These are phyloP conservation scores for Lynx canadensis DNA, from an alignment of 2,113 vertebrate species.

Conservation along the genomic window DNA sequence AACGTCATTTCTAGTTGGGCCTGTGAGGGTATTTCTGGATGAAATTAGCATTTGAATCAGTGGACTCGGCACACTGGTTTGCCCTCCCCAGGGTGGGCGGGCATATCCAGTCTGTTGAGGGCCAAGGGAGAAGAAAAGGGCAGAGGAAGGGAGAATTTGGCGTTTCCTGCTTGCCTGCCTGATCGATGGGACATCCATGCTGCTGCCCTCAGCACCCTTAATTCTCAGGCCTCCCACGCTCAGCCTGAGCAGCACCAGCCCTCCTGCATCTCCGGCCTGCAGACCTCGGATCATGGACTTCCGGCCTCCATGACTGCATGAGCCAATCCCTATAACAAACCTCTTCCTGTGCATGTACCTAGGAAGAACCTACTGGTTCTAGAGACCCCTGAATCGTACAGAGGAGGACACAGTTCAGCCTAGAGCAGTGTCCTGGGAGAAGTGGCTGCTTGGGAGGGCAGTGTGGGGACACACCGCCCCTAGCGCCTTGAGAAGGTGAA, in stretches of 20 bases:
- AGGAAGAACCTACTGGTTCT: not conserved
- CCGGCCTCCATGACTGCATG: not conserved
- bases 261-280: not conserved
- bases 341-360: not conserved
- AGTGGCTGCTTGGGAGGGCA: not conserved
- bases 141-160: not conserved
- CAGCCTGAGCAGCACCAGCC: not conserved
- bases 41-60: not conserved
- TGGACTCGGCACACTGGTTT: not conserved
- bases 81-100: not conserved
- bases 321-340: not conserved
- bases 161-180: not conserved
- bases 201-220: not conserved
- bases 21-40: not conserved
- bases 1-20: not conserved
- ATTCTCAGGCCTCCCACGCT: not conserved
- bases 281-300: not conserved
- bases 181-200: too few relatives aligned
- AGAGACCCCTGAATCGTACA: not conserved
- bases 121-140: not conserved
- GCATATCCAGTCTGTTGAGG: not conserved
- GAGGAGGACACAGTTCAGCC: not conserved
- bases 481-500: not conserved
- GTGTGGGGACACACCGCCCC: rapidly evolving
- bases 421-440: not conserved